Base-by-base conservation (phyloP, 2,797 vertebrate species). In the Betta splendens region DNA sequence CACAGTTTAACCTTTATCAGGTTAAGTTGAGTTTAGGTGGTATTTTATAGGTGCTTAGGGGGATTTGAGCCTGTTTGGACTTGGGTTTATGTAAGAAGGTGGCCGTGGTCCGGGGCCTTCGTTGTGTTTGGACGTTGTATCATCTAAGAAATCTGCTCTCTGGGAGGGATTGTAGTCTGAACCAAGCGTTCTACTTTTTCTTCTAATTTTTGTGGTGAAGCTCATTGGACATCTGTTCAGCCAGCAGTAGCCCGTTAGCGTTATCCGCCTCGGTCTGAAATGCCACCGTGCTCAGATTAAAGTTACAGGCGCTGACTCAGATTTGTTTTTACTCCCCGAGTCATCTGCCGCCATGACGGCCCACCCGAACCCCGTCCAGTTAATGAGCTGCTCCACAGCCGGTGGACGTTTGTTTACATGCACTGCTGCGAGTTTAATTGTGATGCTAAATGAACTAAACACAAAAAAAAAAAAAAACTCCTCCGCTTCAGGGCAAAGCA, bases 341-440 rank as follows among this genome's bases (percentile, higher is more conserved):
- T n/a, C 35, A 1, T 65, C 64, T 68, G 46, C 4, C 25, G 52
- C 47, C 56, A 65, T 72, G 72, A 67, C 58, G 50, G 57, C 60
- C 69, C 71, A 48, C 46, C 57, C 47, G 65, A 50, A 42, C 71
- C 69, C 9, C 46, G 64, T 60, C 60, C 64, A 63, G 40, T 72
- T 80, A 75, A 83, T 67, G 63, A 83, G 67, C 71, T 78, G 36
- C 71, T 71, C 58, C 18, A 28, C 43, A 55, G 72, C 47, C 52
- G 6, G 50, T 21, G 52, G 60, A 65, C 51, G 62, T 42, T 15
- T 61, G 67, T 75, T 61, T 69, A 56, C 25, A 42, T 47, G 50
- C 38, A 2, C 44, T 11, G 46, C 50, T 32, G 16, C 18, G 39
- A 43, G 28, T 54, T 62, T 53, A 69, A 68, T 70, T 75, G 56